Conservation (phyloP, 2,888 invertebrate genomes). For the Entomobrya multifasciata region DNA sequence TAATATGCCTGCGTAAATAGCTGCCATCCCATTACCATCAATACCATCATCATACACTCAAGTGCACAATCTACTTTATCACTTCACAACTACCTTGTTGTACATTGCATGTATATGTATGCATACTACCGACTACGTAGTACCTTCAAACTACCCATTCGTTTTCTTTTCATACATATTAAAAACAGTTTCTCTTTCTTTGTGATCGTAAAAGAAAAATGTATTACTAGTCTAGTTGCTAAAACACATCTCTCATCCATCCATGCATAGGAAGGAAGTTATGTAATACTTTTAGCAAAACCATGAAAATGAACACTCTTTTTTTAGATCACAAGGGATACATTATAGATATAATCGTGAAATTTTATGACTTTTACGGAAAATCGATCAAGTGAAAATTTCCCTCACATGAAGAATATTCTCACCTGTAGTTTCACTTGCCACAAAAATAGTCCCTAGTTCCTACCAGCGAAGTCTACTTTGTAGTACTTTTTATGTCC, state of each 20-base stretch:
- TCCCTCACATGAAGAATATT: constrained; percentile 1
- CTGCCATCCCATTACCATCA: constrained; percentile 13
- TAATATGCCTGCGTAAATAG: constrained; percentile 12
- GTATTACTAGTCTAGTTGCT: constrained; percentile 33
- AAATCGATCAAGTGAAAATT: constrained; percentile 50
- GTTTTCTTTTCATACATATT: background rate
- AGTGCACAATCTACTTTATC: background rate
- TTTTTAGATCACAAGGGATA: constrained; percentile 57
- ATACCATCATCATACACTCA: background rate
- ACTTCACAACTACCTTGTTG: background rate
- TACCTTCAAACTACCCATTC: background rate
- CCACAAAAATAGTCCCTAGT: too few relatives aligned
- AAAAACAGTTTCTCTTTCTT: background rate
- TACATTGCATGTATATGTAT: background rate
- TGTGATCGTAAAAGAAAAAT: background rate
- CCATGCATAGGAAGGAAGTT: background rate
- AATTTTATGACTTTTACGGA: constrained; percentile 55
- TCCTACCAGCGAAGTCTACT: too few relatives aligned
- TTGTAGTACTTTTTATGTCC: too few relatives aligned
- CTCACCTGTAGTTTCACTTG: constrained; percentile 32
- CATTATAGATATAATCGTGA: constrained; percentile 62
- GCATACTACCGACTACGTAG: background rate
- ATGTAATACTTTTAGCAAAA: constrained; percentile 50
- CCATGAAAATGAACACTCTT: constrained; percentile 37
- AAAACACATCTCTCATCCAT: constrained; percentile 38